Base-by-base conservation (phyloP, 2,888 invertebrate species). In the Embidobia sp. region DNA sequence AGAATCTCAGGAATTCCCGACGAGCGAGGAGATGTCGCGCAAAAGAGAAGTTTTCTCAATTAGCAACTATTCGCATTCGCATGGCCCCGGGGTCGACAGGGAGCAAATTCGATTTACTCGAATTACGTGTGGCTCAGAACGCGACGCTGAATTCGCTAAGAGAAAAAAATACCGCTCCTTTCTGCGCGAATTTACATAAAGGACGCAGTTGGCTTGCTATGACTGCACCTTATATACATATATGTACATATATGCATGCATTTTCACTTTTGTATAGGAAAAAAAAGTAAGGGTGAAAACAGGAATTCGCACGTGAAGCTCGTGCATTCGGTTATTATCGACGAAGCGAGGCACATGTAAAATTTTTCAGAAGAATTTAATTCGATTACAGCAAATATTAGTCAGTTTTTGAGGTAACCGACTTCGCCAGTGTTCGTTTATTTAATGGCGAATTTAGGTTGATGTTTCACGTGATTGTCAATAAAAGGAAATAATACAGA, bases 1-100 rank as follows among this genome's bases (percentile, higher is more conserved):
- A 51, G 37, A 64, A 73, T 66, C 64, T 64, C 64, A 59, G 66
- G 57, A 66, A 66, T 66, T 64, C 51, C 22, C 51, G 57, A 18
- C 55, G 46, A 44, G 51, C 37, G 66, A 35, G 74, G 67, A 59
- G 48, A 40, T 63, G 61, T 63, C 75, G 63, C 46, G 31, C 55
- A 48, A 57, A 63, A 42, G 69, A 64, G 61, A 69, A 76, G 76
- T 76, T 76, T 76, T 76, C 76, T 76, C 69, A 76, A 76, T 76
- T 69, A 76, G 76, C 63, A 76, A 76, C 75, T 75, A 76, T 69
- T 76, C 76, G 69, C 64, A 69, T 69, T 69, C 69, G 76, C 29
- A 64, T 63, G 76, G 64, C 69, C 67, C 16, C 76, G 51, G 51
- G 64, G 55, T 48, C 67, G 69, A 76, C 76, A 57, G 40, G 40